phyloP scores from a whole-genome alignment of 2,797 vertebrate genomes.

The Iguana delicatissima region DNA sequence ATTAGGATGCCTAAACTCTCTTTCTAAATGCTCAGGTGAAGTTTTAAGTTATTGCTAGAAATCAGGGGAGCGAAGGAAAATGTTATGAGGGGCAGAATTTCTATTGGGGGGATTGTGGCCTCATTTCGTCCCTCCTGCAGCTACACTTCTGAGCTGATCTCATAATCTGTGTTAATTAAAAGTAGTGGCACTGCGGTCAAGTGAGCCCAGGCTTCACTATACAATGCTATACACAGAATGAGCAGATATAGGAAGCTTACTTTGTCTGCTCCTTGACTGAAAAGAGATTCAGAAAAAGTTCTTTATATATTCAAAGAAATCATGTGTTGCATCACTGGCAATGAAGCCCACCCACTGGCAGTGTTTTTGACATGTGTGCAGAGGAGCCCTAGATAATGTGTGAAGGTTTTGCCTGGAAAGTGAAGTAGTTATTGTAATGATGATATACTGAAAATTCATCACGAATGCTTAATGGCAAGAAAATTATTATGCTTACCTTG shows the following conservation, averaged over 20 bases:
- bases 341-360: neutral
- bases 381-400: neutral
- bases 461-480: too few relatives aligned
- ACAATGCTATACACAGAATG: neutral
- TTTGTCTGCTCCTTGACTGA: neutral
- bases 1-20: too few relatives aligned
- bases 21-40: too few relatives aligned
- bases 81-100: too few relatives aligned
- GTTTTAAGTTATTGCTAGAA: too few relatives aligned
- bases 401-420: neutral
- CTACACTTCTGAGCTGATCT: too few relatives aligned
- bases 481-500: conserved; percentile 6
- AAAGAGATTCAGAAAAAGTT: neutral
- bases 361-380: neutral
- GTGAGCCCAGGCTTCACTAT: too few relatives aligned
- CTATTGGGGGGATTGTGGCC: too few relatives aligned
- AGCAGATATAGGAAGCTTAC: neutral
- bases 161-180: too few relatives aligned
- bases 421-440: neutral
- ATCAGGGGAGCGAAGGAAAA: too few relatives aligned
- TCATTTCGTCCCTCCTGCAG: too few relatives aligned
- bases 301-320: neutral
- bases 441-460: neutral
- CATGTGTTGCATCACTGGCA: neutral
- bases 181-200: too few relatives aligned